phyloP scores from a whole-genome alignment of 2,797 vertebrate genomes.

The Scleropages formosus region DNA sequence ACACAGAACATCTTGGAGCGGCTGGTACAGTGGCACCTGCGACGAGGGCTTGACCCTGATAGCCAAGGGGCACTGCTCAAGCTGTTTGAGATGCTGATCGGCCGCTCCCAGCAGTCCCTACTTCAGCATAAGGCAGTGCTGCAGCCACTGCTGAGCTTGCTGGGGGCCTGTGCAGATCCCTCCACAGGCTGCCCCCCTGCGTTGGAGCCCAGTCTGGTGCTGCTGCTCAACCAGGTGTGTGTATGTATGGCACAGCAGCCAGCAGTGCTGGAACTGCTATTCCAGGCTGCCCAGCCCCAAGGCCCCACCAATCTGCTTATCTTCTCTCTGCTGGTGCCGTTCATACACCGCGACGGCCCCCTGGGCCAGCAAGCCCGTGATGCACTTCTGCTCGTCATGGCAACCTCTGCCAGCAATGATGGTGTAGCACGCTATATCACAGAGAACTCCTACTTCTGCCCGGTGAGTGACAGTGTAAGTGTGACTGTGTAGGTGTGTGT shows the following conservation, averaged over 20 bases:
- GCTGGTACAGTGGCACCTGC: conserved; percentile 85
- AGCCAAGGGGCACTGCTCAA: conserved; percentile 85
- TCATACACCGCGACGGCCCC: conserved; percentile 89
- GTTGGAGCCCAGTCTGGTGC: conserved; percentile 85
- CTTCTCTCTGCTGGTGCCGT: conserved; percentile 93
- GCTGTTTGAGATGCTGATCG: conserved; percentile 93
- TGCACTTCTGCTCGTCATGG: conserved; percentile 92
- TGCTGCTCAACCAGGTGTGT: conserved; percentile 93
- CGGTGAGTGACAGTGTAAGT: conserved; percentile 65
- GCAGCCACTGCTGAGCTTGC: conserved; percentile 79
- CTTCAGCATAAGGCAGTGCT: conserved; percentile 82
- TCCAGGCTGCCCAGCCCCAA: conserved; percentile 73
- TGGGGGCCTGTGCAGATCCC: conserved; percentile 79
- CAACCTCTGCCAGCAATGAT: conserved; percentile 80
- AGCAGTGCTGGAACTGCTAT: conserved; percentile 84
- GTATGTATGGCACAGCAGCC: conserved; percentile 87
- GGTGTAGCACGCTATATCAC: conserved; percentile 84
- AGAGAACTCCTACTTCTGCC: conserved; percentile 96
- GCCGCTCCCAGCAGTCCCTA: conserved; percentile 87
- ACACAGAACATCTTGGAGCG: conserved; percentile 80
- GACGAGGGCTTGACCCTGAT: conserved; percentile 71
- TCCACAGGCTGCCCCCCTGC: conserved; percentile 72
- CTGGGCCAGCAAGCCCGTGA: conserved; percentile 92
- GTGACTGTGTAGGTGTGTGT: neutral
- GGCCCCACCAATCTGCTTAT: conserved; percentile 85